phyloP scores from a whole-genome alignment of 1,140 invertebrate genomes.

The Tetranychus cinnabarinus region DNA sequence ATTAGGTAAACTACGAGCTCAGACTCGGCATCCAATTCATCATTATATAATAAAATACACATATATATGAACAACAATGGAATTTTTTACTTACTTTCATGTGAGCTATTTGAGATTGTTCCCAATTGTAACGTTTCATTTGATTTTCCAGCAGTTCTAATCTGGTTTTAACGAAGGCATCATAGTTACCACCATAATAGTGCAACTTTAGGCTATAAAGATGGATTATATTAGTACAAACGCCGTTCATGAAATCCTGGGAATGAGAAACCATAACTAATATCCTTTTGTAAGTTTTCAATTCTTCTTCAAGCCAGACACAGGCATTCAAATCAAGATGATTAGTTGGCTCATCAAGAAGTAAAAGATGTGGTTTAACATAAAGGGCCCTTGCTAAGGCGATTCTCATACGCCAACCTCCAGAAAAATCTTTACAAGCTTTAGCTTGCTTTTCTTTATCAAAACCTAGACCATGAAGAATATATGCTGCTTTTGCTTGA shows the following conservation, averaged over 20 bases:
- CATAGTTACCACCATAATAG: slow-evolving; percentile 85
- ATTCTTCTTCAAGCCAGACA: slow-evolving; percentile 96
- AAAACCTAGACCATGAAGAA: slow-evolving; percentile 91
- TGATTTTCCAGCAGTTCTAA: slow-evolving; percentile 92
- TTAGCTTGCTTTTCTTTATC: slow-evolving; percentile 75
- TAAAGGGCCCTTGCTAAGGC: slow-evolving; percentile 52
- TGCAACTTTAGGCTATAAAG: slow-evolving; percentile 77
- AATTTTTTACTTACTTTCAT: slow-evolving; percentile 60
- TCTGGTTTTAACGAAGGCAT: slow-evolving; percentile 73
- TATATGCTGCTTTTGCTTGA: slow-evolving; percentile 71
- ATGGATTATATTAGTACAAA: slow-evolving; percentile 96
- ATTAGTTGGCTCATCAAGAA: slow-evolving; percentile 38
- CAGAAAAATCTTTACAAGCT: slow-evolving; percentile 80
- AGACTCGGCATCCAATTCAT: slow-evolving; percentile 7
- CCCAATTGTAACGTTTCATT: slow-evolving; percentile 97
- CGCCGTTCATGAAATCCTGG: slow-evolving; percentile 97
- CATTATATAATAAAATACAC: slow-evolving; percentile 1
- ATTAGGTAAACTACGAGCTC: neutral
- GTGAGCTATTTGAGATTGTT: slow-evolving; percentile 95
- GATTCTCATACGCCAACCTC: slow-evolving; percentile 97
- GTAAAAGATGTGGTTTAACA: slow-evolving; percentile 26
- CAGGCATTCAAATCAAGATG: slow-evolving; percentile 65
- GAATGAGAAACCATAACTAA: slow-evolving; percentile 97
- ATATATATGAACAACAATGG: neutral
- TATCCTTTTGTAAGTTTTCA: slow-evolving; percentile 87